These are phyloP conservation scores for Drosophila mulleri DNA, from an alignment of 2,888 invertebrate genomes.

Conservation along the genomic window DNA sequence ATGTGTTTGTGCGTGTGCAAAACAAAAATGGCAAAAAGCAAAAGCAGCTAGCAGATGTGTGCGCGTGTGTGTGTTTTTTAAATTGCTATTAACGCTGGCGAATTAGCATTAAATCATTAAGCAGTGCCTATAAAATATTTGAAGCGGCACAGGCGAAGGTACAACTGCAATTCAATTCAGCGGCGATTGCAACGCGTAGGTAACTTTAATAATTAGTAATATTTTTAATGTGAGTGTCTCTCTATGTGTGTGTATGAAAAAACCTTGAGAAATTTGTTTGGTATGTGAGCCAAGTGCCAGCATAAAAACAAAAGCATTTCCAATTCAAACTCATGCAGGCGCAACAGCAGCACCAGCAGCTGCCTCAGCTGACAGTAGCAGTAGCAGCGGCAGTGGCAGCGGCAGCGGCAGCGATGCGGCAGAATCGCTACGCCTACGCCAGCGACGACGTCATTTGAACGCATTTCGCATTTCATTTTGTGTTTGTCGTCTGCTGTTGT, in stretches of 20 bases:
- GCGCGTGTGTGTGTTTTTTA: slow-evolving; percentile 4
- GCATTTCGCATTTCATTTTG: slow-evolving; percentile 71
- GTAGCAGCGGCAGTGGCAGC: slow-evolving; percentile 16
- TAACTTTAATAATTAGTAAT: slow-evolving; percentile 60
- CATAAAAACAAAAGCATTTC: slow-evolving; percentile 65
- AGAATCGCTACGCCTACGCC: slow-evolving; percentile 39
- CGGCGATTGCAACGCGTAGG: slow-evolving; percentile 59
- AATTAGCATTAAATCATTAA: slow-evolving; percentile 57
- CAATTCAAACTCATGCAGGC: slow-evolving; percentile 65
- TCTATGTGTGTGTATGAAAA: slow-evolving; percentile 21
- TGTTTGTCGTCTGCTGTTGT: slow-evolving; percentile 35
- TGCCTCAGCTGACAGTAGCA: slow-evolving; percentile 18
- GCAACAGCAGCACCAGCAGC: slow-evolving; percentile 39
- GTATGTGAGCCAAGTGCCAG: slow-evolving; percentile 34
- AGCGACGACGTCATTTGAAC: slow-evolving; percentile 61
- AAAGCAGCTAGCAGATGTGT: slow-evolving; percentile 41
- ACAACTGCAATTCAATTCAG: slow-evolving; percentile 40
- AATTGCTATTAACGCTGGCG: slow-evolving; percentile 34
- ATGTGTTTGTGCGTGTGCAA: slow-evolving; percentile 27
- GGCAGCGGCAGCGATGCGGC: slow-evolving; percentile 14
- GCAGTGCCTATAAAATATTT: slow-evolving; percentile 47
- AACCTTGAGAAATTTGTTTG: slow-evolving; percentile 68
- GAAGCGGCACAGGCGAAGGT: slow-evolving; percentile 41
- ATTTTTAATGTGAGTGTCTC: slow-evolving; percentile 13
- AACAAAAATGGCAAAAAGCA: slow-evolving; percentile 46